Percentiles rank a stretch among this genome's conserved stretches.
Conservation (phyloP, 2,888 invertebrate genomes). For the Rhaphigaster nebulosa region DNA sequence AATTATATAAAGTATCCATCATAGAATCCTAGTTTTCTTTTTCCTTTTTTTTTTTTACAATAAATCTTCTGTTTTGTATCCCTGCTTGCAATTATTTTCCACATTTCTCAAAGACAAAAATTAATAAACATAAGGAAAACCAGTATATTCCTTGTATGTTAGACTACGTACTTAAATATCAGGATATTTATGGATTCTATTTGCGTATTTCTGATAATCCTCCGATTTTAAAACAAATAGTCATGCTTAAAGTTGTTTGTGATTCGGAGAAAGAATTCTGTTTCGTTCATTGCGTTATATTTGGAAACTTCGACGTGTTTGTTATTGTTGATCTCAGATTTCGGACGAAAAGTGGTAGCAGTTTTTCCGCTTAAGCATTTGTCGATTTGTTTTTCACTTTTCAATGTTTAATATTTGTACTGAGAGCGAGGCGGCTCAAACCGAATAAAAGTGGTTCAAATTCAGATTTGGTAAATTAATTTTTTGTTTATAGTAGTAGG, state of each 20-base stretch:
- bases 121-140: no score
- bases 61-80: not conserved
- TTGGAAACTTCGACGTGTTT: not conserved
- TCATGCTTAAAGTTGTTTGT: not conserved
- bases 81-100: not conserved
- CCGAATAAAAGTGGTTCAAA: no score
- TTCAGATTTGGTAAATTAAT: no score
- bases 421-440: no score
- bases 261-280: not conserved
- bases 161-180: not conserved
- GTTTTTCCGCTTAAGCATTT: not conserved
- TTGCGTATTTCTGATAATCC: not conserved
- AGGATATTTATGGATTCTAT: not conserved
- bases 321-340: not conserved
- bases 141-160: not conserved
- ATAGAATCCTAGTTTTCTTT: not conserved
- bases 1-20: not conserved
- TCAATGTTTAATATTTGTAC: no score
- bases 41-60: not conserved
- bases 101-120: no score
- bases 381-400: not conserved
- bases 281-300: not conserved
- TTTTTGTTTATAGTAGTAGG: no score
- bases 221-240: not conserved
- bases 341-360: not conserved